phyloP scores from a whole-genome alignment of 2,888 invertebrate species.

The Amorpha juglandis region DNA sequence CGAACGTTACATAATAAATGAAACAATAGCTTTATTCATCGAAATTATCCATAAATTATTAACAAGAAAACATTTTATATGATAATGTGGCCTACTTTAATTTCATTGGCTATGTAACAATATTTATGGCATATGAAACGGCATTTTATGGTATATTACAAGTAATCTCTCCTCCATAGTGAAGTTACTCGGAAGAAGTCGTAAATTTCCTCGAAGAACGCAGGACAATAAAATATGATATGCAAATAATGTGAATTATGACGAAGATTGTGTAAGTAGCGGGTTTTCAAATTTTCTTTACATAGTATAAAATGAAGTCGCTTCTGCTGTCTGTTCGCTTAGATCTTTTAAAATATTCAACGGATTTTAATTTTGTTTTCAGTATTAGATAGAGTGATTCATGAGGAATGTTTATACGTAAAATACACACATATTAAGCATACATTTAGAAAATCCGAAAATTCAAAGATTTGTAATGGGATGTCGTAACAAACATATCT shows the following conservation, averaged over 20 bases:
- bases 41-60: constrained; percentile 3
- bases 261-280: no score
- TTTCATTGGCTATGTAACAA: neutral
- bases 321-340: no score
- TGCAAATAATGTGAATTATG: neutral
- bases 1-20: neutral
- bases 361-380: no score
- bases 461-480: no score
- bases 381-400: no score
- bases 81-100: neutral
- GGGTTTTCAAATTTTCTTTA: no score
- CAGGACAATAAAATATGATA: constrained; percentile 8
- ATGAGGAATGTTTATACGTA: no score
- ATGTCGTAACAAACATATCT: no score
- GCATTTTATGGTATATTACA: neutral
- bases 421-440: no score
- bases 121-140: neutral
- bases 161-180: neutral
- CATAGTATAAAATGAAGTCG: no score
- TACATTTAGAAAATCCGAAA: no score
- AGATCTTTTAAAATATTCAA: no score
- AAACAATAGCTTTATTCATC: neutral
- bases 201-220: neutral
- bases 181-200: neutral
- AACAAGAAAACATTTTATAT: neutral